phyloP scores from a whole-genome alignment of 2,797 vertebrate genomes.

The Stomatorhinus walkeri region DNA sequence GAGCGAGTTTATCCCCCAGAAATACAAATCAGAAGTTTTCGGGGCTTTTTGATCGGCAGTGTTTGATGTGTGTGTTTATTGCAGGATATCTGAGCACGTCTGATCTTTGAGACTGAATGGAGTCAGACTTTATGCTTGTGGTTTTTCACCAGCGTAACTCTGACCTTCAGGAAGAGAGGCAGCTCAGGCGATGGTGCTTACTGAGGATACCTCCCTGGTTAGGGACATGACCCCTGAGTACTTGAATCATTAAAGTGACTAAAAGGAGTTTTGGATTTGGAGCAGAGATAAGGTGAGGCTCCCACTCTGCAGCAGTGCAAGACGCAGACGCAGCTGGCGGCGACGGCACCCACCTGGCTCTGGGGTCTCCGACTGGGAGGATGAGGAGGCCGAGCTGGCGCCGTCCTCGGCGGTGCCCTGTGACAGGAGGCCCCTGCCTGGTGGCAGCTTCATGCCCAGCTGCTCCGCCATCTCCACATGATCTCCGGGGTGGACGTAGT shows the following conservation, averaged over 20 bases:
- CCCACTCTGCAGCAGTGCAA: not conserved
- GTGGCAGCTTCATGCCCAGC: conserved; percentile 96
- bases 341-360: conserved; percentile 84
- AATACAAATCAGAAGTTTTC: not conserved
- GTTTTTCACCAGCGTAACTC: not conserved
- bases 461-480: conserved; percentile 98
- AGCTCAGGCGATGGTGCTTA: not conserved
- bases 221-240: not conserved
- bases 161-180: not conserved
- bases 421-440: conserved; percentile 82
- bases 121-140: not conserved
- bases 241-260: not conserved
- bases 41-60: not conserved
- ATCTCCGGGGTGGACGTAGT: conserved; percentile 95
- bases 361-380: conserved; percentile 90
- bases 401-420: conserved; percentile 83
- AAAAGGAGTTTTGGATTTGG: not conserved
- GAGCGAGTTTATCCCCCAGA: not conserved
- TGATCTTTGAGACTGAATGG: not conserved
- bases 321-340: conserved; percentile 44
- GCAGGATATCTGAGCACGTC: not conserved
- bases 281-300: not conserved
- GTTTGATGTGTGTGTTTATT: not conserved
- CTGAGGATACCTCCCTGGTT: not conserved
- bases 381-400: conserved; percentile 91